Base-by-base conservation (phyloP, 2,797 vertebrate genomes). In the Brotula barbata region DNA sequence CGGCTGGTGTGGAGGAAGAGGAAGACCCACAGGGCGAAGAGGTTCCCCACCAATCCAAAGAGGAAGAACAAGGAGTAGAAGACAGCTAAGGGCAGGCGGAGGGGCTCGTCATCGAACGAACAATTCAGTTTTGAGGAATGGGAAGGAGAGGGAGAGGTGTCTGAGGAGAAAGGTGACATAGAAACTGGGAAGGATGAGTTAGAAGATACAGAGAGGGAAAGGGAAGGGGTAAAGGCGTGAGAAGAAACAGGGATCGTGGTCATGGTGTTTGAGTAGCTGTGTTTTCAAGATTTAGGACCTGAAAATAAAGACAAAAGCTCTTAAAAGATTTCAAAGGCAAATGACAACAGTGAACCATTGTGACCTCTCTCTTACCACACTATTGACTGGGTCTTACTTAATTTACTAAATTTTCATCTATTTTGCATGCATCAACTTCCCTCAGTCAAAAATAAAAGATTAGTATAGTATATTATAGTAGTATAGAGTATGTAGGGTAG, bases 21-120 rank as follows among this genome's bases (percentile, higher is more conserved):
- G 85, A 98, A 99, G 41, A 97, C 93, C 88, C 94, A 96, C 14
- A 99, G 82, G 37, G 96, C 95, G 21, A 94, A 90, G 48, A 92
- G 78, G 81, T 99, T 99, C 15, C 95, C 94, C 64, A 71, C 61
- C 3, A 97, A 82, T 55, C 96, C 97, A 17, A 94, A 9, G 0
- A 95, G 8, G 80, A 98, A 98, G 85, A 97, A 90, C 20, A 95
- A 2, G 0, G 89, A 89, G 77, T 96, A 98, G 36, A 90, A 79
- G 59, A 89, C 2, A 0, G 86, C 86, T 45, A 97, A 78, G 6
- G 87, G 74, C 44, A 88, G 20, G 37, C 90, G 91, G 7, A 98
- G 68, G 2, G 84, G 61, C 3, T 34, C 3, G 9, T 91, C 89
- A 0, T 93, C 86, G 5, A 83, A 44, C 0, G 1, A 0, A 37